These are phyloP conservation scores for Gambelia wislizenii DNA, from an alignment of 2,797 vertebrate species.

Conservation along the genomic window DNA sequence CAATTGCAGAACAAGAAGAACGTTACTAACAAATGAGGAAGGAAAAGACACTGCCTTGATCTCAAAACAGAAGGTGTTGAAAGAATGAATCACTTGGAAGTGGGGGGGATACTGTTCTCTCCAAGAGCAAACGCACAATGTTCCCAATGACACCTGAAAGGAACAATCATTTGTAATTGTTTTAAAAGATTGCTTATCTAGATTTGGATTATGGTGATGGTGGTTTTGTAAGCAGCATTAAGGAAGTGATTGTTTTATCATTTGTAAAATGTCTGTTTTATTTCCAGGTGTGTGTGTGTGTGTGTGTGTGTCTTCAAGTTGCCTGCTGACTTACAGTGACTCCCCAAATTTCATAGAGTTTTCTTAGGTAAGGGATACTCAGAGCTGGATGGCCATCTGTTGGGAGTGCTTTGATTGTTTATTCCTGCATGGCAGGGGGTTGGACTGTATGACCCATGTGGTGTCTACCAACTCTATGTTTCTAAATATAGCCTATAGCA, in stretches of 20 bases:
- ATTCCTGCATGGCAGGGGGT: too few species aligned
- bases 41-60: not conserved
- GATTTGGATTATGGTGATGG: not conserved
- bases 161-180: constrained; percentile 2
- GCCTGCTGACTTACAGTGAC: too few species aligned
- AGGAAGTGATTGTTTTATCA: not conserved
- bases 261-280: not conserved
- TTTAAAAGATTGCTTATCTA: not conserved
- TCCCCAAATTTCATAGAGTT: too few species aligned
- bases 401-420: too few species aligned
- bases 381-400: too few species aligned
- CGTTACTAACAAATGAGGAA: not conserved
- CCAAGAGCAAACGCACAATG: constrained; percentile 5
- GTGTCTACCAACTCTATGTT: too few species aligned
- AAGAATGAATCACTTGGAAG: constrained; percentile 10
- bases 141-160: constrained; percentile 6
- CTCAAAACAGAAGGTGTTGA: not conserved
- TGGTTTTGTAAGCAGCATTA: not conserved
- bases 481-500: too few species aligned
- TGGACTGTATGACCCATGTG: too few species aligned
- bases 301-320: too few species aligned
- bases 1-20: not conserved
- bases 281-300: not conserved
- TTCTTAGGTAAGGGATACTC: too few species aligned
- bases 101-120: not conserved